Conservation (phyloP, 2,113 vertebrate species). For the Tympanuchus pallidicinctus region DNA sequence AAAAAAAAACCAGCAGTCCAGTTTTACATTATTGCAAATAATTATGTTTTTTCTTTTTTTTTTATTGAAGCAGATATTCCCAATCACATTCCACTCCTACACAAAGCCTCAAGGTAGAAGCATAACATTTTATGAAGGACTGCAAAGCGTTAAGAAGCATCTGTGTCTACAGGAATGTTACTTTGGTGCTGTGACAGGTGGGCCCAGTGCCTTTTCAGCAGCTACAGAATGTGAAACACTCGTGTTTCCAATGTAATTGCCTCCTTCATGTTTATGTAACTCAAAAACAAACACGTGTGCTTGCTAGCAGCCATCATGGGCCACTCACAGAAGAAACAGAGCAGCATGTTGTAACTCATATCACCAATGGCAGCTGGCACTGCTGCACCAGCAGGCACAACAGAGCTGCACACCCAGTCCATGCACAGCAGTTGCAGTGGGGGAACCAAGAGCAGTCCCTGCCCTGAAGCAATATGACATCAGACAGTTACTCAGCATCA, state of each 20-base stretch:
- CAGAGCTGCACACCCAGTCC: neutral
- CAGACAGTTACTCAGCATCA: neutral
- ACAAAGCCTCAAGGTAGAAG: neutral
- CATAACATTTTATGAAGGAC: neutral
- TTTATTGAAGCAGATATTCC: neutral
- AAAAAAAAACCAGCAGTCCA: neutral
- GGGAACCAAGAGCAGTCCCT: neutral
- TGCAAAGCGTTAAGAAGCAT: neutral
- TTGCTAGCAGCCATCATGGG: neutral
- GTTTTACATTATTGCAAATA: neutral
- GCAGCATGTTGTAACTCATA: accelerated
- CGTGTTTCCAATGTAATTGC: neutral
- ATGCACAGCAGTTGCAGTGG: accelerated
- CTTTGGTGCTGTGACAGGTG: neutral
- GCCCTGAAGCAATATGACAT: neutral
- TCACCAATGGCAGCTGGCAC: neutral
- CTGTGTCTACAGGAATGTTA: neutral
- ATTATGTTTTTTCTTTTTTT: neutral
- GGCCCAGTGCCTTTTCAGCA: neutral
- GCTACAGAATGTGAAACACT: neutral
- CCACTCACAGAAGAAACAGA: neutral
- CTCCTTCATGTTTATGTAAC: neutral
- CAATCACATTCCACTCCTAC: neutral
- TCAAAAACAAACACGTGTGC: neutral
- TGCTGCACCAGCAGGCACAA: neutral